Evolutionary conservation across 1,140 invertebrate species (phyloP), one percentile per base, ranked within the genome.

Genomic region (Leptonema lineaticorne): DNA sequence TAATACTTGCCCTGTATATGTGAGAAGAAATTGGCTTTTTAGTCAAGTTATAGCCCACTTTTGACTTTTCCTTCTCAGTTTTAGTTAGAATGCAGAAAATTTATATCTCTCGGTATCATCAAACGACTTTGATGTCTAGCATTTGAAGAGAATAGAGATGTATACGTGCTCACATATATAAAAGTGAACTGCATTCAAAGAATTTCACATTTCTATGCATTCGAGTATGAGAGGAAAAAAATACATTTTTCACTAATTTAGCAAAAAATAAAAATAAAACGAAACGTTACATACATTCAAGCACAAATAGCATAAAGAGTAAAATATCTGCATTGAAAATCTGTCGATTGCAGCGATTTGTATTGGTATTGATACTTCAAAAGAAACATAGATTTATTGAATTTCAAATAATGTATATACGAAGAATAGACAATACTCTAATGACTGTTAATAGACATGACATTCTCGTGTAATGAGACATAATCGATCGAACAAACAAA

Each of bases 61-160:
- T 18, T 24, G 6, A 26, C 11, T 26, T 7, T 26, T 11, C 50
- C 24, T 14, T 24, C 22, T 53, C 18, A 53, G 8, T 26, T 53
- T 24, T 53, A 26, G 41, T 64, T 66, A 66, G 50, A 16, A 41
- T 22, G 48, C 16, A 30, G 37, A 24, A 66, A 66, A 66, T 66
- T 66, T 66, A 66, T n/a, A n/a, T 66, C 46, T 45, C 59, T 37
- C 37, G 59, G 18, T 18, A 20, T 8, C 56, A 26, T 45, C 59
- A 45, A 37, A 45, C 16, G 33, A 62, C 59, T 66, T 66, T 66
- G 63, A 66, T 66, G 63, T 66, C 29, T 53, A 9, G 18, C 48
- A 56, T 28, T 37, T 27, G 63, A 57, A 29, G 37, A 37, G 24
- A 27, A 29, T 28, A 16, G n/a, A 33, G 22, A 57, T 16, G 28